Evolutionary conservation across 2,888 invertebrate species (phyloP), one percentile per base, ranked within the genome.

Genomic region (Schizaphis graminum): DNA sequence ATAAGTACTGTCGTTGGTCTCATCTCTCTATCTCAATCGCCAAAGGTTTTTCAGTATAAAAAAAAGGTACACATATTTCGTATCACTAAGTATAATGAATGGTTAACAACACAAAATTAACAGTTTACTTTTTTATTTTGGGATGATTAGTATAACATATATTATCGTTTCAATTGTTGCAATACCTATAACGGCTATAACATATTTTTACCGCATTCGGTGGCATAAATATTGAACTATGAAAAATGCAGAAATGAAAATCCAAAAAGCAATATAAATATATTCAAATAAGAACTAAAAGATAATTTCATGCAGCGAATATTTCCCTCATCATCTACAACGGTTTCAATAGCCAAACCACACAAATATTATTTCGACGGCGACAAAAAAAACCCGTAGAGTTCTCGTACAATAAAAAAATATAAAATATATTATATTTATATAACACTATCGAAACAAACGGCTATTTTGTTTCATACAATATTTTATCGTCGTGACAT

Each of bases 261-360:
- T 35, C 0, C 0, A 67, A 67, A 35, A 67, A 16, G 2, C 35
- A 67, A 67, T n/a, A 5, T n/a, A n/a, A 67, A 13, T n/a, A 1
- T 67, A 67, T 13, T n/a, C 13, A n/a, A 67, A 67, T 67, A 67
- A 1, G 16, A 67, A 67, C 7, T 16, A 67, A 67, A 67, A 16
- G 1, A 26, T 57, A 21, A 67, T 67, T 67, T 67, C n/a, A 21
- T 53, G 21, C n/a, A 67, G 35, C 1, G 16, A 35, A 35, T 67
- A 35, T 35, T 28, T 3, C 3, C 28, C 61, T 61, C 67, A 16
- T 67, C 16, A 2, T 21, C n/a, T 16, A 67, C 7, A 35, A 35
- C n/a, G 0, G 0, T n/a, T 35, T 21, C 16, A 21, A 67, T 16
- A 67, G 16, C 16, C 5, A n/a, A n/a, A 5, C 0, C 5, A n/a